phyloP scores from a whole-genome alignment of 2,888 invertebrate genomes.

The Andrena dorsata region DNA sequence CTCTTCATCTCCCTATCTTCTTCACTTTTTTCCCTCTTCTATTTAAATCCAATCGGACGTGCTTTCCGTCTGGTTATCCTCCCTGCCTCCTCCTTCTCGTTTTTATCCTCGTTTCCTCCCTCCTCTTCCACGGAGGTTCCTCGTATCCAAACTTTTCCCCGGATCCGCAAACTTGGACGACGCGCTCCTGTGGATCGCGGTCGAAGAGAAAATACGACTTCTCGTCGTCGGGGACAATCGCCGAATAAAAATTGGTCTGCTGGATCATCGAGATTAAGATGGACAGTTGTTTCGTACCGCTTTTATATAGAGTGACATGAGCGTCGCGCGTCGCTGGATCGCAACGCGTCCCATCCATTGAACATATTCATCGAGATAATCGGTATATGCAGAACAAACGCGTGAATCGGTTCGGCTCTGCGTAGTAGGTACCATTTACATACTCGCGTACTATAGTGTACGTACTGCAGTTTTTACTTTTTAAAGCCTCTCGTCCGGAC shows the following conservation, averaged over 20 bases:
- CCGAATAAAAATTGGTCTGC: slow-evolving; percentile 25
- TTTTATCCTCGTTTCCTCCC: too few species aligned
- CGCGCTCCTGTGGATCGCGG: background rate
- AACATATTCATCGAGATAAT: background rate
- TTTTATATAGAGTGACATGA: slow-evolving; percentile 78
- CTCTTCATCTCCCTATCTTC: slow-evolving; percentile 1
- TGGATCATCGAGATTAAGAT: slow-evolving; percentile 73
- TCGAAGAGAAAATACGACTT: background rate
- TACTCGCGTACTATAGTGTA: too few species aligned
- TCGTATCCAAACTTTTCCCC: background rate
- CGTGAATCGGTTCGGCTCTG: background rate
- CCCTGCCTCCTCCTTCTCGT: background rate
- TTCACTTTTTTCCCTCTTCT: background rate
- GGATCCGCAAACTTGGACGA: too few species aligned
- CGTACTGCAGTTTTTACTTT: too few species aligned
- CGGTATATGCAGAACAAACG: background rate
- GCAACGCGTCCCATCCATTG: slow-evolving; percentile 10
- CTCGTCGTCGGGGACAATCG: background rate
- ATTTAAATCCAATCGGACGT: background rate
- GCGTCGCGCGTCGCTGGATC: background rate
- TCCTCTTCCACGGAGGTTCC: background rate
- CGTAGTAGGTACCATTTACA: too few species aligned
- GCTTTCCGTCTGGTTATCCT: background rate
- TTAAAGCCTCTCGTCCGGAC: too few species aligned
- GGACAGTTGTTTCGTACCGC: slow-evolving; percentile 77